Conservation (phyloP, 1,140 invertebrate species). For the Charaxes varanes region DNA sequence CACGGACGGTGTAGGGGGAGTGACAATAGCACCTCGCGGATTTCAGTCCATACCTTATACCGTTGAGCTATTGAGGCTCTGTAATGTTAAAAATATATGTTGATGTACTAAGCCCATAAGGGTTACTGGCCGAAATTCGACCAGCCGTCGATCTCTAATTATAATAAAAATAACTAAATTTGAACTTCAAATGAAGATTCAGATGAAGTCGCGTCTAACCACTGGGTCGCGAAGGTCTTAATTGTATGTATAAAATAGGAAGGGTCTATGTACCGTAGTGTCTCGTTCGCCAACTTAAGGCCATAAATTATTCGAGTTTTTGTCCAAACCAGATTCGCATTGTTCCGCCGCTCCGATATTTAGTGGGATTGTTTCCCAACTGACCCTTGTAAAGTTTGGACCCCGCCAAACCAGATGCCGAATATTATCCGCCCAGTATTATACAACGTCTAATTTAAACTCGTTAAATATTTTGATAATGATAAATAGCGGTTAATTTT, state of each 20-base stretch:
- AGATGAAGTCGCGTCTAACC: too few species aligned
- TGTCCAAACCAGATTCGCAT: slow-evolving; percentile 14
- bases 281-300: slow-evolving; percentile 13
- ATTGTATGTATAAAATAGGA: slow-evolving; percentile 10
- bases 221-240: too few species aligned
- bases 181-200: too few species aligned
- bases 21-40: too few species aligned
- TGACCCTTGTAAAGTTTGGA: slow-evolving; percentile 15
- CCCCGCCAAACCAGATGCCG: slow-evolving; percentile 3
- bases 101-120: too few species aligned
- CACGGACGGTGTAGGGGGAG: too few species aligned
- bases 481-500: not conserved
- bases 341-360: slow-evolving; percentile 11
- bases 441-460: slow-evolving; percentile 4
- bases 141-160: too few species aligned
- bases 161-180: too few species aligned
- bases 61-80: too few species aligned
- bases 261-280: slow-evolving; percentile 4
- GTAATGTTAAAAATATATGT: too few species aligned
- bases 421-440: slow-evolving; percentile 7
- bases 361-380: slow-evolving; percentile 16
- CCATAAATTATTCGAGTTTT: slow-evolving; percentile 17
- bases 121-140: too few species aligned
- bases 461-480: slow-evolving; percentile 6
- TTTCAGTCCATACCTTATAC: too few species aligned